Evolutionary conservation across 2,113 vertebrate genomes (phyloP).

Genomic region (Halcyon malimbica): DNA sequence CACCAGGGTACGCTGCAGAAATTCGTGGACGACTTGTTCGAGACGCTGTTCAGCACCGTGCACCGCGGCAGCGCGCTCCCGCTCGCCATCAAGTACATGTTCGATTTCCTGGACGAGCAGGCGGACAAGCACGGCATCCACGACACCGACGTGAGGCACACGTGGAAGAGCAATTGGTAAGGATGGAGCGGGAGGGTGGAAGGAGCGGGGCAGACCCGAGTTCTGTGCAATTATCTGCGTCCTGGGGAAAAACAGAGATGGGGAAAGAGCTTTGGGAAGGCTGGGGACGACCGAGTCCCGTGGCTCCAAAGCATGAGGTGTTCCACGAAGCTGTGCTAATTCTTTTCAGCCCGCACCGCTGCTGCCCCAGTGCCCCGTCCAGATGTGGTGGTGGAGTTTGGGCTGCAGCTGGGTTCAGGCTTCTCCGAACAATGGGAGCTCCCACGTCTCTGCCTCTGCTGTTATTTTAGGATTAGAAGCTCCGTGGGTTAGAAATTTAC

Average conservation of each 20-base stretch:
- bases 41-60: slow-evolving; percentile 98
- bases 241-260: background rate
- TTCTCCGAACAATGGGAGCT: slow-evolving; percentile 10
- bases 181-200: background rate
- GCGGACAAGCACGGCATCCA: slow-evolving; percentile 95
- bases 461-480: slow-evolving; percentile 75
- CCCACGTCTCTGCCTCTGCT: slow-evolving; percentile 51
- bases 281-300: fast-evolving
- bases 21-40: slow-evolving; percentile 96
- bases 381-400: background rate
- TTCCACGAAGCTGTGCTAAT: fast-evolving
- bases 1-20: slow-evolving; percentile 95
- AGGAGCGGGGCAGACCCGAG: background rate
- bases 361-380: background rate
- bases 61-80: slow-evolving; percentile 94
- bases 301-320: fast-evolving
- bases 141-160: slow-evolving; percentile 95
- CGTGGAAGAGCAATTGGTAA: slow-evolving; percentile 99
- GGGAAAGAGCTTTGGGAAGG: background rate
- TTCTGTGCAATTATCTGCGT: background rate
- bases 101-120: slow-evolving; percentile 98
- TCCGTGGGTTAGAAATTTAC: slow-evolving; percentile 56
- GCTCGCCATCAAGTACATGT: slow-evolving; percentile 99
- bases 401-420: slow-evolving; percentile 31
- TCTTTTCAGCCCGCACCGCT: background rate